Percentiles rank a stretch among this genome's conserved stretches.
These are phyloP conservation scores for Porites lutea DNA, from an alignment of 64 coral and sea anemone genomes.

Conservation along the genomic window DNA sequence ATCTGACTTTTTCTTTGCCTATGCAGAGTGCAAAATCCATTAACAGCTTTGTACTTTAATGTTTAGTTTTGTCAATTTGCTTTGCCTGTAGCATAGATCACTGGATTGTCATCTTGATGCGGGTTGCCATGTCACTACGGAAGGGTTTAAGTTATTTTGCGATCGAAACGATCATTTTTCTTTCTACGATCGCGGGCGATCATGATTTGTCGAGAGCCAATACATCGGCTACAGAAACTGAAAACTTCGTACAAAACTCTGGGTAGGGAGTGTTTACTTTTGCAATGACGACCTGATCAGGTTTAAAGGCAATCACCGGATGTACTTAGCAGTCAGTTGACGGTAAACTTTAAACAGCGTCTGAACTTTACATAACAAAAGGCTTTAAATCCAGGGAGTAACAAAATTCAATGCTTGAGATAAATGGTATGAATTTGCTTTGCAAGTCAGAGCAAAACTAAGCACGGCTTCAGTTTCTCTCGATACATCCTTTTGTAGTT, in stretches of 20 bases:
- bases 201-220: neutral
- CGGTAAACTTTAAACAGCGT: constrained; percentile 11
- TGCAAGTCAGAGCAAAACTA: neutral
- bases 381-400: neutral
- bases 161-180: neutral
- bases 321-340: neutral
- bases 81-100: too few relatives aligned
- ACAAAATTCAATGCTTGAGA: neutral
- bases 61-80: too few relatives aligned
- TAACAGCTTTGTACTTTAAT: too few relatives aligned
- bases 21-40: too few relatives aligned
- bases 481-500: too few relatives aligned
- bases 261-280: neutral
- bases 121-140: neutral
- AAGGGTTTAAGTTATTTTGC: neutral
- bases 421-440: neutral
- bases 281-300: neutral
- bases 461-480: neutral
- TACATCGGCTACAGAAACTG: neutral
- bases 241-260: neutral
- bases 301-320: neutral
- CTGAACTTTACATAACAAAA: constrained; percentile 37
- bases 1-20: too few relatives aligned
- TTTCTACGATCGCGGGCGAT: too few relatives aligned
- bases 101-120: too few relatives aligned